These are phyloP conservation scores for Netelia virgata DNA, from an alignment of 2,888 invertebrate species.

Conservation along the genomic window DNA sequence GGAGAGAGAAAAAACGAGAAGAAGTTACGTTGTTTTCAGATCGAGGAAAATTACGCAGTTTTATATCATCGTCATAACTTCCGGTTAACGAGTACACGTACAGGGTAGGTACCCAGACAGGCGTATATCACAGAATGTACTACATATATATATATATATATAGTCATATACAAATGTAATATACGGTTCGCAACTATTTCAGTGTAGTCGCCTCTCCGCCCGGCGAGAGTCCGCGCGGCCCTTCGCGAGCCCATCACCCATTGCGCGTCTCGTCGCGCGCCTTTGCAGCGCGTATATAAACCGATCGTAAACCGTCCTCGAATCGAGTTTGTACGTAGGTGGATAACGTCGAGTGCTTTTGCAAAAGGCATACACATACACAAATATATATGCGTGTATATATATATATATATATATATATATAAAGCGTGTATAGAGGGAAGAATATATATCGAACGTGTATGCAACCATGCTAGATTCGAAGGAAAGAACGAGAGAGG, in stretches of 20 bases:
- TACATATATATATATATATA: neutral
- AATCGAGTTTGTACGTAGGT: conserved; percentile 79
- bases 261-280: conserved; percentile 15
- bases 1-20: neutral
- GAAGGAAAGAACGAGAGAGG: conserved; percentile 9
- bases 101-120: neutral
- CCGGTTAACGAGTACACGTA: conserved; percentile 46
- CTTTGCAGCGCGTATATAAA: conserved; percentile 71
- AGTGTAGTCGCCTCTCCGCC: conserved; percentile 37
- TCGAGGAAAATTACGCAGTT: conserved; percentile 52
- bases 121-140: conserved; percentile 21
- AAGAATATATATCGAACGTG: neutral
- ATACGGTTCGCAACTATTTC: conserved; percentile 36
- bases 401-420: neutral
- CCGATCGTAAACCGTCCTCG: conserved; percentile 80
- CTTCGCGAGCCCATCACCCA: neutral
- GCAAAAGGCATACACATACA: conserved; percentile 20
- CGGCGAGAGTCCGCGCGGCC: conserved; percentile 8
- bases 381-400: neutral
- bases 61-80: conserved; percentile 56
- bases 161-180: neutral
- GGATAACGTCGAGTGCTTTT: conserved; percentile 67
- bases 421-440: neutral
- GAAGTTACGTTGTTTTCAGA: conserved; percentile 24
- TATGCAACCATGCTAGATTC: neutral